Conservation (phyloP, 2,888 invertebrate genomes). For the Ormyrus pomaceus region DNA sequence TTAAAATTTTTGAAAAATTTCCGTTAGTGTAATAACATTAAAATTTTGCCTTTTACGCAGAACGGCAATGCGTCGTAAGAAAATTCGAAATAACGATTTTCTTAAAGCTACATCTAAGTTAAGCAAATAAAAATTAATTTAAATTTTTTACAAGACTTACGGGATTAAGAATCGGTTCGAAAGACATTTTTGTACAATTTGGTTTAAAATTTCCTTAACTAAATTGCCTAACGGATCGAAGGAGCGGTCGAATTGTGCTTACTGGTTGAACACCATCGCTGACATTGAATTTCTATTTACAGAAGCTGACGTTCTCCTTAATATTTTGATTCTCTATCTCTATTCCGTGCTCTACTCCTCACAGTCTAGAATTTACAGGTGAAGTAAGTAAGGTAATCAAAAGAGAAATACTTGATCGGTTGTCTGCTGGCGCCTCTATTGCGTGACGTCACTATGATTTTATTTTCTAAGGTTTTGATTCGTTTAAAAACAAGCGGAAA, state of each 20-base stretch:
- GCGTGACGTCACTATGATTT: neutral
- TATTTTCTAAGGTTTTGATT: no score
- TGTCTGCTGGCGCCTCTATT: neutral
- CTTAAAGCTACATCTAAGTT: neutral
- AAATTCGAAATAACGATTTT: neutral
- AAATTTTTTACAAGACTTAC: slow-evolving; percentile 64
- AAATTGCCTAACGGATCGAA: neutral
- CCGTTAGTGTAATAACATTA: neutral
- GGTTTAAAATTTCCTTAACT: neutral
- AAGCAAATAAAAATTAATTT: neutral
- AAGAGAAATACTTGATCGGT: no score
- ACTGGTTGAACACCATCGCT: slow-evolving; percentile 34
- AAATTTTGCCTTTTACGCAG: neutral
- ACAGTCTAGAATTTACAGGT: no score
- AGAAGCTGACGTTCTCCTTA: slow-evolving; percentile 66
- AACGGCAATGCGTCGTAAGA: slow-evolving; percentile 19
- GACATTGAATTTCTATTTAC: slow-evolving; percentile 67
- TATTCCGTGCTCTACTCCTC: no score
- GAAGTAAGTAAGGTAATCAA: no score
- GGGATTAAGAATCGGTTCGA: slow-evolving; percentile 69
- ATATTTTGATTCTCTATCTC: slow-evolving; percentile 12
- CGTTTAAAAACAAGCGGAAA: no score
- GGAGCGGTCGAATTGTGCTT: slow-evolving; percentile 25
- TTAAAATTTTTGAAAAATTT: neutral
- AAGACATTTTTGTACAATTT: slow-evolving; percentile 64